Percentiles rank a stretch among this genome's conserved stretches.
phyloP scores from a whole-genome alignment of 2,888 invertebrate genomes.

The Allolobophora icterica region DNA sequence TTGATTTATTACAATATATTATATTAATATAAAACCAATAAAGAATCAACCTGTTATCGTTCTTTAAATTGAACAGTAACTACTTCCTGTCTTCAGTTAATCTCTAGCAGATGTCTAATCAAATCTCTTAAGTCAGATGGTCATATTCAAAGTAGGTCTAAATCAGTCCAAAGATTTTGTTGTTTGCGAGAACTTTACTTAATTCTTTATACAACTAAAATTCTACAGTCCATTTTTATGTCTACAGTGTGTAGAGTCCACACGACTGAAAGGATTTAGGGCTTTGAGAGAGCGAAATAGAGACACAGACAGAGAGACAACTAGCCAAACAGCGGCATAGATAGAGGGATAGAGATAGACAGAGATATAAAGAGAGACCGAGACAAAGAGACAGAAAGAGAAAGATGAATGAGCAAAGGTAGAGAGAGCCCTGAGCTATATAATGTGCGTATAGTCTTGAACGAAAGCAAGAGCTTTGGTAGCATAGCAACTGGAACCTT shows the following conservation, averaged over 20 bases:
- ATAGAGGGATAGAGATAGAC: no score
- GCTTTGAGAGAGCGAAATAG: neutral
- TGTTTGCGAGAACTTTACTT: neutral
- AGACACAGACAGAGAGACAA: neutral
- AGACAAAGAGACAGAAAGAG: no score
- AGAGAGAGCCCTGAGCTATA: no score
- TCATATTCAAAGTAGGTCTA: neutral
- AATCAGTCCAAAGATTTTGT: neutral
- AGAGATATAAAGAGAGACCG: no score
- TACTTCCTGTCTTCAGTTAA: neutral
- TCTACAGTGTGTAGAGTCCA: no score
- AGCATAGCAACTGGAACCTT: no score
- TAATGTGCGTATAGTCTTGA: no score
- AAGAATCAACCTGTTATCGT: neutral
- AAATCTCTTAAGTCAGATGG: neutral
- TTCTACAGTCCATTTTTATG: neutral
- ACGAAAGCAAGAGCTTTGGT: no score
- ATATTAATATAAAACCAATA: neutral
- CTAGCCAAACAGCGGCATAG: neutral
- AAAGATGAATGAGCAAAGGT: no score
- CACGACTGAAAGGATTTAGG: no score
- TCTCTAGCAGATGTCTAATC: neutral
- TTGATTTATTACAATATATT: neutral
- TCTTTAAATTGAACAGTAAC: neutral
- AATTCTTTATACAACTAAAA: neutral